phyloP scores from a whole-genome alignment of 2,797 vertebrate genomes.

The Cyclura pinguis region DNA sequence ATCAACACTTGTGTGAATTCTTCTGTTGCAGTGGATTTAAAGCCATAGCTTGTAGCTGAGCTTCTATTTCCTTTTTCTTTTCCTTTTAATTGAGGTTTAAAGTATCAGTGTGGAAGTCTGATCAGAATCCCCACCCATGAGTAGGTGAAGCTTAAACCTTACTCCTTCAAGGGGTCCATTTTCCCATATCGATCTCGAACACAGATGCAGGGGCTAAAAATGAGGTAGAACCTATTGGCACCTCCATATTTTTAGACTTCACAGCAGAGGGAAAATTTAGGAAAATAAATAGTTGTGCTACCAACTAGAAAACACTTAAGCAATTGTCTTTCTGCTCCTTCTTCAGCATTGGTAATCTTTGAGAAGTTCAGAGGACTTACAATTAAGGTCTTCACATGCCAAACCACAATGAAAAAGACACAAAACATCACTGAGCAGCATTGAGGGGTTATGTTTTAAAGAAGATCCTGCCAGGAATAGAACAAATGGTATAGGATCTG shows the following conservation, averaged over 20 bases:
- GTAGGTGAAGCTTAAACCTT: too few species aligned
- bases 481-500: slow-evolving; percentile 67
- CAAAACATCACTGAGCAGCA: slow-evolving; percentile 54
- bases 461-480: slow-evolving; percentile 57
- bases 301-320: slow-evolving; percentile 53
- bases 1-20: too few species aligned
- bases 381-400: slow-evolving; percentile 65
- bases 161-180: too few species aligned
- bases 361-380: slow-evolving; percentile 58
- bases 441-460: slow-evolving; percentile 61
- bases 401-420: slow-evolving; percentile 59
- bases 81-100: neutral
- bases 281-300: neutral
- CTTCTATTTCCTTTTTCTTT: too few species aligned
- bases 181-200: too few species aligned
- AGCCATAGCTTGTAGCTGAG: too few species aligned
- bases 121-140: too few species aligned
- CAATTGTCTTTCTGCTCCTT: slow-evolving; percentile 49
- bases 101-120: neutral
- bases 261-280: too few species aligned
- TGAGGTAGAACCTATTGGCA: too few species aligned
- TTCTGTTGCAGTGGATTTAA: too few species aligned
- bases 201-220: too few species aligned
- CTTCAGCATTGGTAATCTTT: slow-evolving; percentile 26
- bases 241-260: too few species aligned